A percentile compares a stretch with the other conserved stretches of the same genome.
Conservation (phyloP, 2,888 invertebrate genomes). For the Cheilosia soror region DNA sequence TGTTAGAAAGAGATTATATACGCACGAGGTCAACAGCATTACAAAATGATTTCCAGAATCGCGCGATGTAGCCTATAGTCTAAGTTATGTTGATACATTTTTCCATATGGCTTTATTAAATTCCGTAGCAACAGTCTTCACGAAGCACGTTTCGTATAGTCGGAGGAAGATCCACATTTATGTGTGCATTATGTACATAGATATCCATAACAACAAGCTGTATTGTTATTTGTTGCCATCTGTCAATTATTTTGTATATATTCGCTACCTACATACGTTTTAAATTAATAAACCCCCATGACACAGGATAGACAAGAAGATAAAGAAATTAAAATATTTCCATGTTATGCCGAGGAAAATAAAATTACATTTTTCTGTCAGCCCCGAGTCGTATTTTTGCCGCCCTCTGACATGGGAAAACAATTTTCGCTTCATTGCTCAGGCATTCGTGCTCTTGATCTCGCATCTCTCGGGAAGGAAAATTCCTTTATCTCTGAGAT, state of each 20-base stretch:
- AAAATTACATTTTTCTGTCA: constrained; percentile 68
- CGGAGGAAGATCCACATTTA: too few species aligned
- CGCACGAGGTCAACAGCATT: too few species aligned
- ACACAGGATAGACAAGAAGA: constrained; percentile 1
- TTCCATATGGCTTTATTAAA: too few species aligned
- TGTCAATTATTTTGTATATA: neutral
- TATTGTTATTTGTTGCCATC: neutral
- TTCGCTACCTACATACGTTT: neutral
- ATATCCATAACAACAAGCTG: neutral
- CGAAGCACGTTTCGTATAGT: too few species aligned
- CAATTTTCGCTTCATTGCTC: constrained; percentile 58
- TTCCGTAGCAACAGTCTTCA: too few species aligned
- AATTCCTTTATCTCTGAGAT: constrained; percentile 51
- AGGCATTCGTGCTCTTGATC: constrained; percentile 49
- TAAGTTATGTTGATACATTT: too few species aligned
- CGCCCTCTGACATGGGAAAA: constrained; percentile 55
- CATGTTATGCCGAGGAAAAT: constrained; percentile 13
- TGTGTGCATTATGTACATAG: too few species aligned
- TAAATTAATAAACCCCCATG: constrained; percentile 34
- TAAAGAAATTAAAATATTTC: constrained; percentile 63
- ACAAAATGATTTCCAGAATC: too few species aligned
- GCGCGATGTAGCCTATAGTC: too few species aligned
- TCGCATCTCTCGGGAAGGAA: neutral
- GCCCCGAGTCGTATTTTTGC: constrained; percentile 42
- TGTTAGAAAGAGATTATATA: too few species aligned